Base-by-base conservation (phyloP, 1,140 invertebrate genomes). In the Arion vulgaris region DNA sequence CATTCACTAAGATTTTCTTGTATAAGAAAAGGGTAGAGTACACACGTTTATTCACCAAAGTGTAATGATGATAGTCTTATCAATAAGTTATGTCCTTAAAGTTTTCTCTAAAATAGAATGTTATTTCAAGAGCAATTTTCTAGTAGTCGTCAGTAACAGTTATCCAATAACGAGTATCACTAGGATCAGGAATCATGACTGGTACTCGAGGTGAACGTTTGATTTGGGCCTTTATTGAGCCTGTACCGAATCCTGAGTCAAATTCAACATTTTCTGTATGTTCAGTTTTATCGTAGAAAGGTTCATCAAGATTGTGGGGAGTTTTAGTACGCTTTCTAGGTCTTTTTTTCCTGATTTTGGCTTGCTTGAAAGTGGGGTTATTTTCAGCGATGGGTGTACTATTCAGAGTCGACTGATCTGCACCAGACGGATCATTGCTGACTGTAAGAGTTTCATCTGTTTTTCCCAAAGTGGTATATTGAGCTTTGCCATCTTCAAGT, bases 261-360 rank as follows among this genome's bases (percentile, higher is more conserved):
- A 79, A 26, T 32, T 79, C 57, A 1, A 79, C 28, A 39, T 79
- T 45, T 68, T 79, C 77, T 2, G 34, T 34, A 45, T 68, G 4
- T 68, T 79, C 49, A 0, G 77, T 68, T 19, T 57, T 57, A n/a
- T 79, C 77, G 26, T 79, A 79, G 15, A 79, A 34, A 79, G 34
- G 26, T 19, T 79, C 77, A 36, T 79, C 77, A 32, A 32, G 28
- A 26, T 28, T 34, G 0, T 23, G 5, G 7, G 28, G 19, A n/a
- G 17, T 26, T 38, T n/a, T 73, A 2, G 13, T 41, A 1, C 34
- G 34, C 23, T 39, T 73, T 45, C 71, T 23, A 19, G 2, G 38
- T 2, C 9, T 0, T 11, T 39, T 73, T 73, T 45, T 39, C 19
- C 23, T 57, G 2, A 23, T 5, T 11, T 9, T 9, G 19, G 4